Base-by-base conservation (phyloP, 1,140 invertebrate genomes). In the Drosophila punjabiensis region DNA sequence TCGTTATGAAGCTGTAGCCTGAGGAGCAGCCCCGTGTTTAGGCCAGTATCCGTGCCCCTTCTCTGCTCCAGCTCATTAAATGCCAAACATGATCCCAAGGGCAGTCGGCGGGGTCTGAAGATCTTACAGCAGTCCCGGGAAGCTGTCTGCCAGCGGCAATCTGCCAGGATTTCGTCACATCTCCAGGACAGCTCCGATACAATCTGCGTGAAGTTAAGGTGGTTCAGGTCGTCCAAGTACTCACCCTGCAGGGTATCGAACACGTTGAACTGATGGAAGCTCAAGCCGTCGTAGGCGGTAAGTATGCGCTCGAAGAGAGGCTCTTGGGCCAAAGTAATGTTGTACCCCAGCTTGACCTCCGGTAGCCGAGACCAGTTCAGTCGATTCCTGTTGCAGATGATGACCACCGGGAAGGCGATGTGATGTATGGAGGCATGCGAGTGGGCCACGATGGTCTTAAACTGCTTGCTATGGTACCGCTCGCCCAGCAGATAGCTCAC, bases 341-440 rank as follows among this genome's bases (percentile, higher is more conserved):
- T 79, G 47, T 81, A 91, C 9, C 52, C 20, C 1, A 30, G 13
- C 2, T 59, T 81, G 0, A 86, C 79, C 43, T 84, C 70, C 1
- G 61, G 24, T 5, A 92, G 35, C n/a, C 87, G 82, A 1, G 76
- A 80, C 88, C 90, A 93, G 67, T 93, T 92, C 14, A 93, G n/a
- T 3, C 82, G 82, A 52, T 93, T 93, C 45, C 76, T 68, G 45
- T 92, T 92, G 58, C 92, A 93, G 8, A 93, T 82, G 1, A 92
- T 59, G 14, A 93, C 39, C 32, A 86, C 84, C 1, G 92, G 92
- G 56, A 92, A 93, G 11, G 85, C 52, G 32, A 93, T 82, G 18
- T 80, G 71, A 7, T 30, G 30, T 1, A 93, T 77, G n/a, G 92
- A 80, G 50, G 68, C 78, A 41, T 73, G 77, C 0, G 82, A 68